These are phyloP conservation scores for Drosophila lacicola DNA, from an alignment of 2,888 invertebrate species.

Conservation along the genomic window DNA sequence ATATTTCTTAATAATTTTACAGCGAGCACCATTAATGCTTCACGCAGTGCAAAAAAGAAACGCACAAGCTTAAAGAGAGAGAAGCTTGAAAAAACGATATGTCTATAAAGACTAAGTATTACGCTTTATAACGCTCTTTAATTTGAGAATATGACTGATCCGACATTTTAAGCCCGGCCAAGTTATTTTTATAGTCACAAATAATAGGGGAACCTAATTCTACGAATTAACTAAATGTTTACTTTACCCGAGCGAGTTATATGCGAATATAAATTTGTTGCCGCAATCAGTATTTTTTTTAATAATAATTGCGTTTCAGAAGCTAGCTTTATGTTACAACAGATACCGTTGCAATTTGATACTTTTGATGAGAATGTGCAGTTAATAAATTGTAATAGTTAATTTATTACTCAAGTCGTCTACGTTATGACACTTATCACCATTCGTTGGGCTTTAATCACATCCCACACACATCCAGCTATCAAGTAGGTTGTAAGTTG, in stretches of 20 bases:
- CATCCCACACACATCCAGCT: no score
- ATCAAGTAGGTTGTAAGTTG: conserved; percentile 1
- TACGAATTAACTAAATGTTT: neutral
- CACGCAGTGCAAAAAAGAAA: no score
- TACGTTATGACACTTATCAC: no score
- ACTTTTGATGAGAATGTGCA: neutral
- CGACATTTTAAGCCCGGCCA: neutral
- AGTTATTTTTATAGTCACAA: neutral
- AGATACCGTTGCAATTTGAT: neutral
- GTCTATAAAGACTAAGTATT: neutral
- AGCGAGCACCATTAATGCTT: no score
- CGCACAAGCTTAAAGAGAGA: neutral
- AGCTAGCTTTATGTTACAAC: neutral
- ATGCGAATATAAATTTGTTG: neutral
- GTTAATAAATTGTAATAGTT: no score
- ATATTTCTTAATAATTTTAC: conserved; percentile 12
- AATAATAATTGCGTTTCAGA: neutral
- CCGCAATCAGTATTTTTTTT: neutral
- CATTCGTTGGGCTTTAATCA: no score
- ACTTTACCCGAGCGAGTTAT: neutral
- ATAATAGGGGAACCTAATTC: neutral
- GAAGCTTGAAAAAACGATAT: conserved; percentile 8
- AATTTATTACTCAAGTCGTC: no score
- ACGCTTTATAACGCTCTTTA: neutral
- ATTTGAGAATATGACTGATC: neutral